Evolutionary conservation across 1,140 invertebrate genomes (phyloP).

Genomic region (Octopus sinensis): DNA sequence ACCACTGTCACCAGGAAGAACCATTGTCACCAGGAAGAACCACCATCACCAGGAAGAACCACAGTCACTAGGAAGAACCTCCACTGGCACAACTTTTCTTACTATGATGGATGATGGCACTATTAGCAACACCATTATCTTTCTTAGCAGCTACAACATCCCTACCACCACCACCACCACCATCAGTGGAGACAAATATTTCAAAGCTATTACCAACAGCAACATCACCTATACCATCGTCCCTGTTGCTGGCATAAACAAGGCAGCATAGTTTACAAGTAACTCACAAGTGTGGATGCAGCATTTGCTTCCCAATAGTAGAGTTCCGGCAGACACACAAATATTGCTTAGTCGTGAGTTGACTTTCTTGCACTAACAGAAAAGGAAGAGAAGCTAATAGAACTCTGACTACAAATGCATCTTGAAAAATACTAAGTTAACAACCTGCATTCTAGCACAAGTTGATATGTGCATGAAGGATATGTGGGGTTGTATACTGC

Average conservation of each 20-base stretch:
- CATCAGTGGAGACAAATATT: not conserved
- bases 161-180: slow-evolving; percentile 10
- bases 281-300: not conserved
- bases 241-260: not conserved
- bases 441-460: no score
- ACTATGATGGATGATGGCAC: not conserved
- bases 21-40: no score
- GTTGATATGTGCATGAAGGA: no score
- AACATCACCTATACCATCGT: not conserved
- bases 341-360: no score
- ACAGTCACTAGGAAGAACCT: not conserved
- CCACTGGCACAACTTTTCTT: not conserved
- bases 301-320: not conserved
- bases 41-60: not conserved
- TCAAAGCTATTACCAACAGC: not conserved
- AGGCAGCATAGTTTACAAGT: not conserved
- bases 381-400: no score
- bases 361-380: no score
- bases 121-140: not conserved
- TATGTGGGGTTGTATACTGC: no score
- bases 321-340: not conserved
- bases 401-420: no score
- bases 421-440: no score
- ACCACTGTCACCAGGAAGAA: no score
- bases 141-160: not conserved